Evolutionary conservation across 2,797 vertebrate species (phyloP).

Genomic region (Dallia pectoralis): DNA sequence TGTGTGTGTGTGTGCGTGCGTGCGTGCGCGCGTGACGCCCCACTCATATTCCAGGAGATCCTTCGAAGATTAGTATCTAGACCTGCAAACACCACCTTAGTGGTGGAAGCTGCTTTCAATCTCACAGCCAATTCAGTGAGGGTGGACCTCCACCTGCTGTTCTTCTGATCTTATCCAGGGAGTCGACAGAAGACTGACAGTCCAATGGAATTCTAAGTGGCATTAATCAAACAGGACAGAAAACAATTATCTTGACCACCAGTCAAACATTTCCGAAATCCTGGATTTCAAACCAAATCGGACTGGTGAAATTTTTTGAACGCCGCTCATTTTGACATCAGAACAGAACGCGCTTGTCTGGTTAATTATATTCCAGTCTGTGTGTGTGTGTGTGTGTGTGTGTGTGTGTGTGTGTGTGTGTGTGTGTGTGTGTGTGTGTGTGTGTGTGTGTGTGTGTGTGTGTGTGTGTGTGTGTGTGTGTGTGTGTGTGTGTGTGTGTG

Average conservation of each 20-base stretch:
- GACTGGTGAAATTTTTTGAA: not conserved
- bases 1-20: too few species aligned
- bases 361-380: not conserved
- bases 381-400: conserved; percentile 4
- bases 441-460: too few species aligned
- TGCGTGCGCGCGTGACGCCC: too few species aligned
- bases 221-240: not conserved
- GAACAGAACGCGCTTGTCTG: not conserved
- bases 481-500: too few species aligned
- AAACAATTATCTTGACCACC: not conserved
- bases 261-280: not conserved
- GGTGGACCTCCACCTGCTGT: conserved; percentile 13
- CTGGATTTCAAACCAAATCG: too few species aligned
- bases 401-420: too few species aligned
- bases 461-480: too few species aligned
- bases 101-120: conserved; percentile 14
- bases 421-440: too few species aligned
- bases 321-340: too few species aligned
- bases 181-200: conserved; percentile 12
- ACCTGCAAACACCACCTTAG: conserved; percentile 19
- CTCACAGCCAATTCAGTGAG: conserved; percentile 19
- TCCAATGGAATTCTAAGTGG: not conserved
- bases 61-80: conserved; percentile 33
- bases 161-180: conserved; percentile 28
- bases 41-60: conserved; percentile 40